These are phyloP conservation scores for Gambusia affinis DNA, from an alignment of 2,113 vertebrate genomes.

Conservation along the genomic window DNA sequence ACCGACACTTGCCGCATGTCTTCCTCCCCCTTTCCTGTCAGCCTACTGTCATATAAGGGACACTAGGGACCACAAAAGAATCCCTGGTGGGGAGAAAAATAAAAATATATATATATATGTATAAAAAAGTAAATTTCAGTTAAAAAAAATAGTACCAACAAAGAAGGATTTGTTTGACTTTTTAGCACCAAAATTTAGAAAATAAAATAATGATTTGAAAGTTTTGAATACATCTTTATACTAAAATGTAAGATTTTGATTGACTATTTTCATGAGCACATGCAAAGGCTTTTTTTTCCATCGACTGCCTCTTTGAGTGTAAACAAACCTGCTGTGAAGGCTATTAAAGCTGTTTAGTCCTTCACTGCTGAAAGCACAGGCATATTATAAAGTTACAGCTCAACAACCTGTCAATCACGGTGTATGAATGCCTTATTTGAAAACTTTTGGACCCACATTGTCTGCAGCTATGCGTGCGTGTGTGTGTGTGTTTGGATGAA, in stretches of 20 bases:
- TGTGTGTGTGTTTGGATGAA: constrained; percentile 4
- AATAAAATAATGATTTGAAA: too few species aligned
- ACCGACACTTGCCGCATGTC: too few species aligned
- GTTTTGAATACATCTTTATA: too few species aligned
- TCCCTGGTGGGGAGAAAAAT: too few species aligned
- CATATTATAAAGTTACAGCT: constrained; percentile 71
- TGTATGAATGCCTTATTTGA: background rate
- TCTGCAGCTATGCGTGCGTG: background rate
- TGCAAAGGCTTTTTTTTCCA: background rate
- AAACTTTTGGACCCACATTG: background rate
- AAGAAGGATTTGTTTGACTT: too few species aligned
- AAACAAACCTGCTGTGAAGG: background rate
- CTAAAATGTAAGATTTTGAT: background rate
- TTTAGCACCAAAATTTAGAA: too few species aligned
- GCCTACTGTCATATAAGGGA: too few species aligned
- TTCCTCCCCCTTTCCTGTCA: too few species aligned
- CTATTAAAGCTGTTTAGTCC: constrained; percentile 58
- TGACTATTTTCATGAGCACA: background rate
- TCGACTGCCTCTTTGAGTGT: background rate
- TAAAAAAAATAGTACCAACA: too few species aligned
- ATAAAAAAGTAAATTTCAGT: too few species aligned
- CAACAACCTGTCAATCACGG: constrained; percentile 60
- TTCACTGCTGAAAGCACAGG: constrained; percentile 27
- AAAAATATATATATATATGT: too few species aligned
- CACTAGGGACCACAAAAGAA: too few species aligned